Conservation (phyloP, 1,140 invertebrate species). For the Drosophila sulfurigaster region DNA sequence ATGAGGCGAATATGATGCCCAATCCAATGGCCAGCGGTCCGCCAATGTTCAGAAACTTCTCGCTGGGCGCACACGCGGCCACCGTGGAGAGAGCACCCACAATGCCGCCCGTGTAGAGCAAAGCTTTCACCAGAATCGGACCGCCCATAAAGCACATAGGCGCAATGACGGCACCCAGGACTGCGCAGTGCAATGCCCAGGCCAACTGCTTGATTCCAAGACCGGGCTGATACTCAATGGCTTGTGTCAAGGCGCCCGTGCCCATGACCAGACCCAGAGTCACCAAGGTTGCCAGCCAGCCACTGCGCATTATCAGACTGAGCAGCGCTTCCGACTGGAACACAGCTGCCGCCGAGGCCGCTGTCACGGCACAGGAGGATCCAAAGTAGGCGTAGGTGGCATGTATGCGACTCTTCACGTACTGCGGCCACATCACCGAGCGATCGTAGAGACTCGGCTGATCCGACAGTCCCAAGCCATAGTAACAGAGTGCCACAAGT, state of each 20-base stretch:
- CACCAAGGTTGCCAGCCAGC: constrained; percentile 91
- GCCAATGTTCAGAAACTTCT: constrained; percentile 97
- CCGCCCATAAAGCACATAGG: constrained; percentile 96
- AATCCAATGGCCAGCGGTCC: constrained; percentile 97
- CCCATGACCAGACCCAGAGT: constrained; percentile 95
- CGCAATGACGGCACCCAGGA: constrained; percentile 96
- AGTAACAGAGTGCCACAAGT: constrained; percentile 96
- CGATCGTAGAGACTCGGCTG: constrained; percentile 93
- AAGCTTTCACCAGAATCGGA: constrained; percentile 93
- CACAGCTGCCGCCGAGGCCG: constrained; percentile 91
- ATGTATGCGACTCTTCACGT: constrained; percentile 95
- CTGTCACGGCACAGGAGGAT: constrained; percentile 92
- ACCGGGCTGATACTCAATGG: constrained; percentile 92
- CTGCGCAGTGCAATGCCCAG: constrained; percentile 95
- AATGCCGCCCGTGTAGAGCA: constrained; percentile 97
- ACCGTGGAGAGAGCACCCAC: constrained; percentile 96
- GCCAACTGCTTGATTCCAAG: constrained; percentile 96
- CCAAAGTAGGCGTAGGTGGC: constrained; percentile 98
- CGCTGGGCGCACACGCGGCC: constrained; percentile 98
- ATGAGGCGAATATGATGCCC: constrained; percentile 96
- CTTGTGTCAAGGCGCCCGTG: constrained; percentile 91
- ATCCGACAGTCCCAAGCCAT: constrained; percentile 94
- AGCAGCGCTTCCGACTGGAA: constrained; percentile 92
- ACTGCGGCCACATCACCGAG: constrained; percentile 96
- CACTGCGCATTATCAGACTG: constrained; percentile 90